Conservation (phyloP, 1,140 invertebrate genomes). For the Bombus huntii region DNA sequence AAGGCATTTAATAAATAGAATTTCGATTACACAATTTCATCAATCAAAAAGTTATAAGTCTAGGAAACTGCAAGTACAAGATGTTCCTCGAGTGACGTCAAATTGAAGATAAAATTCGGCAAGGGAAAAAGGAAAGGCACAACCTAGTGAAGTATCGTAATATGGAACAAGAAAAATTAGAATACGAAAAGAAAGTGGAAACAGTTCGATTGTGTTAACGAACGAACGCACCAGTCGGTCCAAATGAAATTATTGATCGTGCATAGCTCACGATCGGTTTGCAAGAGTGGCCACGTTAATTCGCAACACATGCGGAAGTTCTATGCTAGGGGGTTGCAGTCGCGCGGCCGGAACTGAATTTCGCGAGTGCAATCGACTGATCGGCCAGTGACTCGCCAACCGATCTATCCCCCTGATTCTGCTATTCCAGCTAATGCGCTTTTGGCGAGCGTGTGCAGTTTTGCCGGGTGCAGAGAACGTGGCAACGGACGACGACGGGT, state of each 20-base stretch:
- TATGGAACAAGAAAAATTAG: neutral
- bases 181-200: neutral
- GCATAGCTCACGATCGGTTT: slow-evolving; percentile 43
- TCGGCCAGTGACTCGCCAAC: slow-evolving; percentile 48
- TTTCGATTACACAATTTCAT: no score
- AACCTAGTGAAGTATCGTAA: no score
- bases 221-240: slow-evolving; percentile 15
- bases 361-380: slow-evolving; percentile 47
- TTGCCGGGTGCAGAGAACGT: slow-evolving; percentile 32
- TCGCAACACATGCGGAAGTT: slow-evolving; percentile 67
- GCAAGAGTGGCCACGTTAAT: slow-evolving; percentile 61
- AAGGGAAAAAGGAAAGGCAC: neutral
- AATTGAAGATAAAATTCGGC: neutral
- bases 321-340: slow-evolving; percentile 54
- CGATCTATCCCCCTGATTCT: slow-evolving; percentile 45
- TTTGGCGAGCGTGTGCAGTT: slow-evolving; percentile 59
- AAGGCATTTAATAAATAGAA: no score
- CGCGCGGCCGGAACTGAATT: slow-evolving; percentile 44
- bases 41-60: no score
- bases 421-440: slow-evolving; percentile 62
- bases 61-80: no score
- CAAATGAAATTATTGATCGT: slow-evolving; percentile 58
- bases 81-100: no score
- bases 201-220: neutral
- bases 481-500: slow-evolving; percentile 10